Evolutionary conservation across 2,113 vertebrate genomes (phyloP).

Genomic region (Opisthocomus hoazin): DNA sequence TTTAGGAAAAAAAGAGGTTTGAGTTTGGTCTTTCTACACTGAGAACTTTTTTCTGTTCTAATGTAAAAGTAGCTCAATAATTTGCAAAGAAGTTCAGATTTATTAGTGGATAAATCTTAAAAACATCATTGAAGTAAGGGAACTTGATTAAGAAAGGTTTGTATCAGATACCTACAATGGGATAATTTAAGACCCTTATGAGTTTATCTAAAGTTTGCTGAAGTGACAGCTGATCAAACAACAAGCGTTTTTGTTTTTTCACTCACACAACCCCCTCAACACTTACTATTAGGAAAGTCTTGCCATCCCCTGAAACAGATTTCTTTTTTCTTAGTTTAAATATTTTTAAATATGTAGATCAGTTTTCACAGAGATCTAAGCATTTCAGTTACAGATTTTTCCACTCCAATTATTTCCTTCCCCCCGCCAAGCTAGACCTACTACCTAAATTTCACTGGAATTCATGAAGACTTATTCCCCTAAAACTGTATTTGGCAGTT

Average conservation of each 20-base stretch:
- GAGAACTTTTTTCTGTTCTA: background rate
- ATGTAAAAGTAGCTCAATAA: background rate
- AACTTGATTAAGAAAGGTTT: background rate
- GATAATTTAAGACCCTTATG: background rate
- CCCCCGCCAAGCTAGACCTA: background rate
- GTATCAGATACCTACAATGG: background rate
- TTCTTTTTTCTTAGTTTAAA: background rate
- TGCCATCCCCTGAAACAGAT: background rate
- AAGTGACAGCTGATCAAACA: background rate
- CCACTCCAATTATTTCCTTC: no score
- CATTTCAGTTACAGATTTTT: background rate
- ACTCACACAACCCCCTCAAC: background rate
- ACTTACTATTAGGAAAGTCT: background rate
- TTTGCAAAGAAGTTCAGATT: background rate
- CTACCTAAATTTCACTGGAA: background rate
- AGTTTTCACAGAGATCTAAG: background rate
- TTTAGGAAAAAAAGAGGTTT: background rate
- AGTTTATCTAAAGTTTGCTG: background rate
- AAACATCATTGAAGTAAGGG: background rate
- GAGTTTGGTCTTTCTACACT: background rate
- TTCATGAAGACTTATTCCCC: background rate
- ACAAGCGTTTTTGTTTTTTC: background rate
- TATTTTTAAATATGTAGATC: fast-evolving
- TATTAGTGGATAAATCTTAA: background rate
- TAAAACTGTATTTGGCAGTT: background rate